These are phyloP conservation scores for Corythoichthys intestinalis DNA, from an alignment of 2,113 vertebrate genomes.

Conservation along the genomic window DNA sequence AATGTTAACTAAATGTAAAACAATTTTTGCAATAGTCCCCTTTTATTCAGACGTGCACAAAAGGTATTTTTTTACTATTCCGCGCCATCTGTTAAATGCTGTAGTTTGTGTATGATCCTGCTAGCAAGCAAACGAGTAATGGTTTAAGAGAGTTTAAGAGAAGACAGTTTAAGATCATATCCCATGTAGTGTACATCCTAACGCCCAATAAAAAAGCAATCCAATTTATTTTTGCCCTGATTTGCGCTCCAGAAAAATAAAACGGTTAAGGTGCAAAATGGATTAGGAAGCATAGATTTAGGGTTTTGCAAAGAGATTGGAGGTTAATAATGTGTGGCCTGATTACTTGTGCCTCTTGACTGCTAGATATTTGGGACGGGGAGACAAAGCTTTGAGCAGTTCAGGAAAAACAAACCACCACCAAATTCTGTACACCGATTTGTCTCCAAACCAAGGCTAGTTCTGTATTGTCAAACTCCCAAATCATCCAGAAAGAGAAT, in stretches of 20 bases:
- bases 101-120: background rate
- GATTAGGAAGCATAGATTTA: conserved; percentile 1
- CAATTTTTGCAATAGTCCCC: background rate
- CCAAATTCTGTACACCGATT: background rate
- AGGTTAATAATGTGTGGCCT: conserved; percentile 12
- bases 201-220: background rate
- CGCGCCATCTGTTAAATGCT: background rate
- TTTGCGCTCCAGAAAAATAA: background rate
- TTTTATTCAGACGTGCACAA: background rate
- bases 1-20: background rate
- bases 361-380: conserved; percentile 5
- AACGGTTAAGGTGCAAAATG: conserved; percentile 7
- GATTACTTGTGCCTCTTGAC: background rate
- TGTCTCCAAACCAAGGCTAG: background rate
- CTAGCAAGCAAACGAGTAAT: background rate
- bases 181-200: background rate
- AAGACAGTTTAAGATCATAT: background rate
- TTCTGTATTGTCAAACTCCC: background rate
- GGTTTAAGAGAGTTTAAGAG: background rate
- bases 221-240: background rate
- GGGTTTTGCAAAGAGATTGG: conserved; percentile 7
- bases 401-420: background rate
- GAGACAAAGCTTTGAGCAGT: conserved; percentile 6
- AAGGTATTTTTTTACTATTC: background rate
- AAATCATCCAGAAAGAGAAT: background rate